Evolutionary conservation across 1,140 invertebrate genomes (phyloP).

Genomic region (Drosophila varians): DNA sequence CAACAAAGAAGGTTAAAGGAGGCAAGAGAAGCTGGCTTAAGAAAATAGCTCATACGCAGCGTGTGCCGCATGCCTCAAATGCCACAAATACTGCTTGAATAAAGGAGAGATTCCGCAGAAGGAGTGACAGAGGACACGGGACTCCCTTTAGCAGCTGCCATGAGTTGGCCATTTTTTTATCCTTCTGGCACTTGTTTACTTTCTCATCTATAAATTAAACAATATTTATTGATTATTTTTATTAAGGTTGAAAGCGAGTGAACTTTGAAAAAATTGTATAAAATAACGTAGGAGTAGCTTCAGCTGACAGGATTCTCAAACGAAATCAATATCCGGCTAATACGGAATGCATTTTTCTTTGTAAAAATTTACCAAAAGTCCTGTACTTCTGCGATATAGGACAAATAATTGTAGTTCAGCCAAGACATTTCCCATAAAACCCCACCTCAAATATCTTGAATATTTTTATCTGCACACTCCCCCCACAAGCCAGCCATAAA

Average conservation of each 20-base stretch:
- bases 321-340: background rate
- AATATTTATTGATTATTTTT: conserved; percentile 9
- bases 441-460: background rate
- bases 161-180: conserved; percentile 39
- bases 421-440: no score
- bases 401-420: no score
- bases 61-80: conserved; percentile 66
- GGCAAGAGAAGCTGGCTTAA: conserved; percentile 47
- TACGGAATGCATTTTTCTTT: background rate
- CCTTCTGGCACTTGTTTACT: conserved; percentile 21
- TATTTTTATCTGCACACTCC: background rate
- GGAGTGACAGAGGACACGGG: background rate
- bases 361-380: background rate
- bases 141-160: conserved; percentile 36
- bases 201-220: conserved; percentile 26
- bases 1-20: conserved; percentile 32
- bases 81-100: conserved; percentile 62
- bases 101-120: conserved; percentile 6
- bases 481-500: background rate
- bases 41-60: conserved; percentile 78
- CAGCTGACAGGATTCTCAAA: background rate
- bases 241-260: background rate
- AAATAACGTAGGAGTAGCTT: background rate
- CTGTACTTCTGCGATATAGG: no score
- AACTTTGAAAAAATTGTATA: background rate